Conservation (phyloP, 2,797 vertebrate species). For the Sebastes oblongus region DNA sequence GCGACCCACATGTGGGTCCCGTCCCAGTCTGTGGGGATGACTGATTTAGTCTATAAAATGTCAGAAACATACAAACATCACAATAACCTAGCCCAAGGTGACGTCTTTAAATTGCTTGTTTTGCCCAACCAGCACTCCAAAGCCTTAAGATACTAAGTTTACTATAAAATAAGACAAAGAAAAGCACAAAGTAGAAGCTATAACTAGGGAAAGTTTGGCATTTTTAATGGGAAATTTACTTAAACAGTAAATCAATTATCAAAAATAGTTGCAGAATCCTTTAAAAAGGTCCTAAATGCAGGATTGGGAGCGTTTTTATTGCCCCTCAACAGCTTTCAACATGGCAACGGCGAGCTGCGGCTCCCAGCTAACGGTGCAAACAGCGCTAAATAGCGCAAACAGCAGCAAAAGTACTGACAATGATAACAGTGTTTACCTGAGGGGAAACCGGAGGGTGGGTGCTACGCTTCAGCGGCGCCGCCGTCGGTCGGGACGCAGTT, state of each 20-base stretch:
- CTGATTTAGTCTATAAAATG: not conserved
- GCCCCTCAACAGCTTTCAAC: no score
- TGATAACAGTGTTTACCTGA: no score
- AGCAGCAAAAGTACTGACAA: no score
- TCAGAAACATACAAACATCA: not conserved
- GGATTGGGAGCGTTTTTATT: no score
- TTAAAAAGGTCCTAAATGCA: no score
- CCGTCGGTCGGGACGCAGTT: no score
- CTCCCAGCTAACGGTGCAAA: no score
- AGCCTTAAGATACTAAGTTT: not conserved
- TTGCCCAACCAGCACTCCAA: not conserved
- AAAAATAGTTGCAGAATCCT: no score
- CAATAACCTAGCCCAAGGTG: not conserved
- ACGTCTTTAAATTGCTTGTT: not conserved
- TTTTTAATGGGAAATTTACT: not conserved
- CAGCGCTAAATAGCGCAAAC: no score
- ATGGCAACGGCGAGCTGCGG: rapidly evolving
- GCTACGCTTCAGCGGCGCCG: rapidly evolving
- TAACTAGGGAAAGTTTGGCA: not conserved
- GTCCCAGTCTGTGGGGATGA: no score
- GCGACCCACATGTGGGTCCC: no score
- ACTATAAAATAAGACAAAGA: not conserved
- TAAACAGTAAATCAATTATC: no score
- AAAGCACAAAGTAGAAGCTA: not conserved
- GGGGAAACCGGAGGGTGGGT: rapidly evolving